Percentiles rank a stretch among this genome's conserved stretches.
These are phyloP conservation scores for Cheilosia variabilis DNA, from an alignment of 2,888 invertebrate genomes.

Conservation along the genomic window DNA sequence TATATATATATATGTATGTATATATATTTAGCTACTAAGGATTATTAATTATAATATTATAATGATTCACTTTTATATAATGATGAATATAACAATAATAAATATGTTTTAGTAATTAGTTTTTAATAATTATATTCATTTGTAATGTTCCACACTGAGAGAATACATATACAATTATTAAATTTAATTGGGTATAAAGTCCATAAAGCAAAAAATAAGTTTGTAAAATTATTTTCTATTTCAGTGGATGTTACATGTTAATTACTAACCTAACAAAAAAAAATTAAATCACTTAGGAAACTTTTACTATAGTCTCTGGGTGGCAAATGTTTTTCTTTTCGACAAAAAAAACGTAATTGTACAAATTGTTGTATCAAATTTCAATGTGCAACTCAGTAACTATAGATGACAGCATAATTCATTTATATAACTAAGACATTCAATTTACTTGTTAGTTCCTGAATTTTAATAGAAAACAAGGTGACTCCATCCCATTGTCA, in stretches of 20 bases:
- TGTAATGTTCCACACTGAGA: conserved; percentile 13
- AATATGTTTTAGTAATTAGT: conserved; percentile 51
- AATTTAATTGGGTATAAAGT: conserved; percentile 3
- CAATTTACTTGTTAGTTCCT: neutral
- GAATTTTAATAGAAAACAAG: neutral
- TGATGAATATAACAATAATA: conserved; percentile 68
- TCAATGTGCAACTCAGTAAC: neutral
- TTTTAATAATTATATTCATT: conserved; percentile 15
- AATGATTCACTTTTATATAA: conserved; percentile 51
- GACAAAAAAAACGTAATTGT: conserved; percentile 22
- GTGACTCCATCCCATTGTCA: neutral
- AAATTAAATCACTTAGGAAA: conserved; percentile 24
- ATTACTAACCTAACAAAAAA: neutral
- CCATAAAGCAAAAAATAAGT: neutral
- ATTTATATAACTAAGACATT: no score
- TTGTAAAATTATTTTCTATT: conserved; percentile 10
- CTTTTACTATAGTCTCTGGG: conserved; percentile 37
- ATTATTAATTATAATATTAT: conserved; percentile 57
- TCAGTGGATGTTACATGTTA: conserved; percentile 6
- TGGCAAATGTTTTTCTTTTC: conserved; percentile 18
- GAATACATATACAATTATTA: conserved; percentile 16
- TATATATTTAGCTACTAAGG: conserved; percentile 73
- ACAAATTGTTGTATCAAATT: neutral
- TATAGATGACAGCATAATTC: no score
- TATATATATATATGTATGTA: conserved; percentile 42